Evolutionary conservation across 92 coral and sea anemone genomes (phyloP).

Genomic region (Isaurus tuberculatus): DNA sequence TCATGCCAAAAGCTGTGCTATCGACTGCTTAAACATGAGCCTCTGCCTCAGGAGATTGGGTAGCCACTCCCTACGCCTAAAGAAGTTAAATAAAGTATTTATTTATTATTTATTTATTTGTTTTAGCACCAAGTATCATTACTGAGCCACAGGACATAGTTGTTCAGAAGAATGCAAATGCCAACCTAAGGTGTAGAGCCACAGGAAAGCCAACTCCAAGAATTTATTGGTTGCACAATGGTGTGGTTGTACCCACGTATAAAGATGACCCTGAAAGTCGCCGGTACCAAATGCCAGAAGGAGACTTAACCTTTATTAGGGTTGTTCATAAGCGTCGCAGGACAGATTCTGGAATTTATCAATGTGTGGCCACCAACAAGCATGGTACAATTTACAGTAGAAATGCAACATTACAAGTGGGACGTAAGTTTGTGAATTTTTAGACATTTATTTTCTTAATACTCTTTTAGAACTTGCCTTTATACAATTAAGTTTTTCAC

Average conservation of each 20-base stretch:
- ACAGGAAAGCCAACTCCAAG: conserved; percentile 71
- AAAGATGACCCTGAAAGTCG: conserved; percentile 58
- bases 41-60: too few relatives aligned
- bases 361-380: conserved; percentile 82
- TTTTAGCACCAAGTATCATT: conserved; percentile 56
- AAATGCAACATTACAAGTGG: conserved; percentile 75
- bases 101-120: background rate
- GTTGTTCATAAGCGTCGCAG: conserved; percentile 62
- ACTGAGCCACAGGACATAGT: conserved; percentile 67
- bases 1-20: background rate
- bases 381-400: conserved; percentile 75
- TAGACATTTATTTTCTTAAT: background rate
- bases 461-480: background rate
- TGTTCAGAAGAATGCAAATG: conserved; percentile 70
- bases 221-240: conserved; percentile 84
- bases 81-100: too few relatives aligned
- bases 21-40: too few relatives aligned
- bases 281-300: conserved; percentile 62
- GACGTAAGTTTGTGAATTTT: conserved; percentile 78
- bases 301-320: conserved; percentile 68
- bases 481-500: too few relatives aligned
- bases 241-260: conserved; percentile 63
- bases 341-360: conserved; percentile 86
- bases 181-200: conserved; percentile 74
- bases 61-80: too few relatives aligned